Conservation (phyloP, 1,140 invertebrate species). For the Drosophila jambulina region DNA sequence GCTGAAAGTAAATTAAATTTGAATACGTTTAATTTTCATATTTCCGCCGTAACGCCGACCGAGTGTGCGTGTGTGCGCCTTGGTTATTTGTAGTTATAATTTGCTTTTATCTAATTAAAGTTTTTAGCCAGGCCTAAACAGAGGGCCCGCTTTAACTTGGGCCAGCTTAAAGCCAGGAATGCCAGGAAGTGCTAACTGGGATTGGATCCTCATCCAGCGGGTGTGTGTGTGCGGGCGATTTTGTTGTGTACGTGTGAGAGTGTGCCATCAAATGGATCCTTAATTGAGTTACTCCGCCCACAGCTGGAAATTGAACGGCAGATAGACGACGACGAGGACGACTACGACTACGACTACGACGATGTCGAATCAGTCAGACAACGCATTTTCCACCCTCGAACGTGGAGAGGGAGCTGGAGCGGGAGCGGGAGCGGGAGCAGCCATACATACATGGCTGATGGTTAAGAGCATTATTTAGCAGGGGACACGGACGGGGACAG, state of each 20-base stretch:
- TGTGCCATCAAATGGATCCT: slow-evolving; percentile 84
- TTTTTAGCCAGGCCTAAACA: slow-evolving; percentile 25
- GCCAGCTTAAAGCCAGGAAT: slow-evolving; percentile 18
- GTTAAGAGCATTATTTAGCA: slow-evolving; percentile 79
- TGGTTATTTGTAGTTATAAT: slow-evolving; percentile 69
- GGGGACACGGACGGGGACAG: slow-evolving; percentile 32
- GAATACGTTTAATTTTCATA: slow-evolving; percentile 83
- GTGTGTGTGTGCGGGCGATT: background rate
- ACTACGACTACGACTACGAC: slow-evolving; percentile 23
- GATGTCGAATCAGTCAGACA: slow-evolving; percentile 60
- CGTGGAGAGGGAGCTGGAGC: background rate
- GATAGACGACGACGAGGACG: slow-evolving; percentile 42
- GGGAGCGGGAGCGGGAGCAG: background rate
- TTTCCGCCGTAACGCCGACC: slow-evolving; percentile 52
- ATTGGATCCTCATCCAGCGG: slow-evolving; percentile 10
- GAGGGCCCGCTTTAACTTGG: slow-evolving; percentile 7
- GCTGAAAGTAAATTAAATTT: slow-evolving; percentile 79
- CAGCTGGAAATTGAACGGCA: slow-evolving; percentile 59
- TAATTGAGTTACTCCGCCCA: slow-evolving; percentile 85
- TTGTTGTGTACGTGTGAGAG: slow-evolving; percentile 52
- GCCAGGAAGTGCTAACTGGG: slow-evolving; percentile 3
- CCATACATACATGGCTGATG: slow-evolving; percentile 57
- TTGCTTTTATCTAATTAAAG: slow-evolving; percentile 63
- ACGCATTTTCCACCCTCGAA: slow-evolving; percentile 67
- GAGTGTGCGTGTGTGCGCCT: slow-evolving; percentile 14